Conservation (phyloP, 2,113 vertebrate species). For the Megaceryle maxima region DNA sequence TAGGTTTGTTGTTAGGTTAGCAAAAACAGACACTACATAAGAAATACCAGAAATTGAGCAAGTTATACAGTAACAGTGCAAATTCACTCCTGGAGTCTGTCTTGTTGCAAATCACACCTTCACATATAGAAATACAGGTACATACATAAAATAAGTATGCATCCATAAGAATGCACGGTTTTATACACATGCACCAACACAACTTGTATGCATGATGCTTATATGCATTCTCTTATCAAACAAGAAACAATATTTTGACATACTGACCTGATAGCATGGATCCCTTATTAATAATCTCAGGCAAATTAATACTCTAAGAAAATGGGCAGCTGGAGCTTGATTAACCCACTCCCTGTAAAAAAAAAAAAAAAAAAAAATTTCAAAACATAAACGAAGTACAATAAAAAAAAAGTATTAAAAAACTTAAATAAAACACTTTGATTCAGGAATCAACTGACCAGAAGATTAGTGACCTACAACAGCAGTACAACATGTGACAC, state of each 20-base stretch:
- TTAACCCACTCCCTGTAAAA: slow-evolving; percentile 83
- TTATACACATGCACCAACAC: background rate
- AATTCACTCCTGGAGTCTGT: background rate
- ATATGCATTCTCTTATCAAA: background rate
- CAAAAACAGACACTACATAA: background rate
- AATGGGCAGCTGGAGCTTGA: slow-evolving; percentile 74
- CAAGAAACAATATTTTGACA: background rate
- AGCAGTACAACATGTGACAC: background rate
- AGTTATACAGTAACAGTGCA: background rate
- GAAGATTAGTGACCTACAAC: background rate
- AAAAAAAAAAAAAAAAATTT: background rate
- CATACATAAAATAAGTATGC: background rate
- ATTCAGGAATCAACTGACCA: background rate
- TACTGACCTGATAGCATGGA: slow-evolving; percentile 82
- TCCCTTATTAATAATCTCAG: slow-evolving; percentile 86
- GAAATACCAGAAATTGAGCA: background rate
- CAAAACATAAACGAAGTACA: background rate
- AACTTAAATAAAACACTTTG: background rate
- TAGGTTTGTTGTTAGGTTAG: background rate
- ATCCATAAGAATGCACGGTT: fast-evolving
- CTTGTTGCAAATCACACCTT: background rate
- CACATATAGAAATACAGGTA: background rate
- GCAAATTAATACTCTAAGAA: slow-evolving; percentile 84
- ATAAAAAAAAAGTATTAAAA: background rate
- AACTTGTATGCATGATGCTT: background rate